Conservation (phyloP, 1,140 invertebrate species). For the Leptonema lineaticorne region DNA sequence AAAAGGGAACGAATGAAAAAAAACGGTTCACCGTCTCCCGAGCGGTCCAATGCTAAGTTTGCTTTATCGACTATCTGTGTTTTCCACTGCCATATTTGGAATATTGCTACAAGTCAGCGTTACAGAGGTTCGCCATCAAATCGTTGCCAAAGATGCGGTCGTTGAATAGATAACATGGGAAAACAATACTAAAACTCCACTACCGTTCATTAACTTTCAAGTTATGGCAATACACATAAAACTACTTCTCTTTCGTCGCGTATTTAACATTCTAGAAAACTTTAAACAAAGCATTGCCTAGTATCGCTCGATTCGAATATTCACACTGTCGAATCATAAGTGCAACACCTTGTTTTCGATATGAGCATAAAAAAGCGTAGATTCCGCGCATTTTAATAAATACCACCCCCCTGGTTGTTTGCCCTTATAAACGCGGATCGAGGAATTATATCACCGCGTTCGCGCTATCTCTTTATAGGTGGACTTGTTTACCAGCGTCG, state of each 20-base stretch:
- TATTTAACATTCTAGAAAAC: slow-evolving; percentile 13
- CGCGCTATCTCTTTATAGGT: background rate
- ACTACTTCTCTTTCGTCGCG: slow-evolving; percentile 8
- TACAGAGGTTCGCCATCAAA: slow-evolving; percentile 28
- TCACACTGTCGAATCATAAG: slow-evolving; percentile 7
- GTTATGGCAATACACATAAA: slow-evolving; percentile 16
- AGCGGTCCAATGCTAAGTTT: background rate
- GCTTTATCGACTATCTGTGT: slow-evolving; percentile 28
- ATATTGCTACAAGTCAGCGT: slow-evolving; percentile 25
- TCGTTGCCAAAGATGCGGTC: slow-evolving; percentile 26
- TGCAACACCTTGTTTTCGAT: background rate
- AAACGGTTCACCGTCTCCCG: no score
- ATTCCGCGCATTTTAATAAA: background rate
- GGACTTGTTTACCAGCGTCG: slow-evolving; percentile 13
- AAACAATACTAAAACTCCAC: slow-evolving; percentile 14
- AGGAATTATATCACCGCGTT: slow-evolving; percentile 21
- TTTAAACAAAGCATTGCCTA: slow-evolving; percentile 3
- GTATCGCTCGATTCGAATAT: slow-evolving; percentile 8
- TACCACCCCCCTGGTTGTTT: background rate
- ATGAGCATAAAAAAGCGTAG: background rate
- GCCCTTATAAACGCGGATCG: background rate
- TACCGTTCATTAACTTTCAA: slow-evolving; percentile 22
- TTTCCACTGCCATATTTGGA: slow-evolving; percentile 24
- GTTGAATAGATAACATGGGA: slow-evolving; percentile 29
- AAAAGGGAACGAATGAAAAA: no score